These are phyloP conservation scores for Dromas ardeola DNA, from an alignment of 2,113 vertebrate species.

Conservation along the genomic window DNA sequence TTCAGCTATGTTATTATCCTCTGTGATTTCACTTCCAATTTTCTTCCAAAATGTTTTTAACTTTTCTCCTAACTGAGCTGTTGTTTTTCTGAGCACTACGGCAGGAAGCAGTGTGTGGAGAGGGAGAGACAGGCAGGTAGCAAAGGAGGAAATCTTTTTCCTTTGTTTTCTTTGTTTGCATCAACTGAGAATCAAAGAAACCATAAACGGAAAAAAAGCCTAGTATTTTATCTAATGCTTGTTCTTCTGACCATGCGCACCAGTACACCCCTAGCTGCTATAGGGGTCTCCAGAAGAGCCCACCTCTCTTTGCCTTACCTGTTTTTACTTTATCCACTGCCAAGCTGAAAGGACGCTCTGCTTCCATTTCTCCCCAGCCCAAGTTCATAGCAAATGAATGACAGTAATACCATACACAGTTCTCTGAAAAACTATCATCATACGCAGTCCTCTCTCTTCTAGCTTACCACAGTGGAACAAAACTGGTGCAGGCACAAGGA, in stretches of 20 bases:
- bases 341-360: not conserved
- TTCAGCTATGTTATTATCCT: slow-evolving; percentile 59
- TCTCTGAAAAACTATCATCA: not conserved
- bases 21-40: slow-evolving; percentile 55
- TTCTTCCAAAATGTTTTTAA: slow-evolving; percentile 42
- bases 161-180: not conserved
- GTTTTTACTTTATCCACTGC: not conserved
- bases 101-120: not conserved
- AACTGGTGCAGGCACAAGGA: not conserved
- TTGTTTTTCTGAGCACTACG: not conserved
- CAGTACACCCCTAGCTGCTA: not conserved
- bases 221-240: not conserved
- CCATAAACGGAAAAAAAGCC: not conserved
- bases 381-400: not conserved
- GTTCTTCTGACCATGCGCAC: not conserved
- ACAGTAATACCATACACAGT: not conserved
- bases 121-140: not conserved
- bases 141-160: not conserved
- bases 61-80: not conserved
- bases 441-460: not conserved
- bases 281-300: not conserved
- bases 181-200: not conserved
- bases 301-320: not conserved
- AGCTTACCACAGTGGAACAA: not conserved
- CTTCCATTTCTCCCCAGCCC: not conserved